Evolutionary conservation across 1,140 invertebrate genomes (phyloP), one percentile per base, ranked within the genome.

Genomic region (Drosophila sucinea): DNA sequence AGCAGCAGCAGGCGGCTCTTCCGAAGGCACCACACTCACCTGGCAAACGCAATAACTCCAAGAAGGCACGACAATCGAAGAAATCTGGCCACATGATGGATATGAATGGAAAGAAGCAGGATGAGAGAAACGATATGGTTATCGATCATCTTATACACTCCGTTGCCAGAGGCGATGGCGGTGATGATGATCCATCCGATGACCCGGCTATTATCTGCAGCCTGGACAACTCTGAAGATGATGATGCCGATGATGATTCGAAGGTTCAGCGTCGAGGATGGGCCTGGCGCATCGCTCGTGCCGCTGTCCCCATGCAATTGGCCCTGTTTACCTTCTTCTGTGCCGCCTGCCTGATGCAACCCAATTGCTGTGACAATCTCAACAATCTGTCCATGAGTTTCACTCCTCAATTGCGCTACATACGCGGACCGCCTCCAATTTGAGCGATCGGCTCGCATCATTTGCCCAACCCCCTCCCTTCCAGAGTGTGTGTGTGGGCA

Each of bases 341-440:
- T 67, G 94, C 97, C 29, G 96, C 96, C 3, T 97, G 96, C 92
- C 93, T 97, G 10, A 93, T 97, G 72, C 97, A 97, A 81, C 95
- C 96, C 7, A 95, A 94, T 40, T 97, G 97, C 91, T 97, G 97
- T 92, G 97, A 98, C 90, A 94, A 95, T 10, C 94, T 97, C 65
- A 97, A 98, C 92, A 97, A 96, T 61, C 94, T 98, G 70, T 95
- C 95, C 30, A 93, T 96, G 78, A 97, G 96, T 1, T 93, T 98
- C 25, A 95, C 96, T 3, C 97, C 97, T 1, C 96, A 98, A 84
- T 92, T 98, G 66, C 95, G 96, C 56, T 98, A 98, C 79, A 94
- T 97, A 5, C 94, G 95, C 54, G 97, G 97, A 72, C 96, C 97
- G 23, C 97, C 97, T 35, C 97, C 97, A 0, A 94, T 96, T 64